Percentiles rank a stretch among this genome's conserved stretches.
Evolutionary conservation across 1,140 invertebrate genomes (phyloP).

Genomic region (Cherax destructor): DNA sequence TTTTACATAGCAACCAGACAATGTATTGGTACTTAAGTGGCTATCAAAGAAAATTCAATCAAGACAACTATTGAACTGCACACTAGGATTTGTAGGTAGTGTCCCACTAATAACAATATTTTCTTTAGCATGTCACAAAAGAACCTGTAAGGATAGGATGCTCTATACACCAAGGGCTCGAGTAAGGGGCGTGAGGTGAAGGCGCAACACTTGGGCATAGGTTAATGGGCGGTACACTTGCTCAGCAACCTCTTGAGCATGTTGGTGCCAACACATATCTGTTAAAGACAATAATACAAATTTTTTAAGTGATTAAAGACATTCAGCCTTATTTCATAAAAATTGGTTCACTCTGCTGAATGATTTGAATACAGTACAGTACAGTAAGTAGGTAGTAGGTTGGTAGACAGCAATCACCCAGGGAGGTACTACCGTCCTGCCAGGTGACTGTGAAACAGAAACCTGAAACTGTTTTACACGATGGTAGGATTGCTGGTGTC

Average conservation of each 20-base stretch:
- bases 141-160: neutral
- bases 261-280: constrained; percentile 52
- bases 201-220: constrained; percentile 61
- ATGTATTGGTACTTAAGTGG: constrained; percentile 1
- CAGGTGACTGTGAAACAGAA: too few species aligned
- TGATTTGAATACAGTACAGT: too few species aligned
- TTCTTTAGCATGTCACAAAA: neutral
- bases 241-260: constrained; percentile 48
- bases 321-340: neutral
- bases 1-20: neutral
- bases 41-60: neutral
- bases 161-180: constrained; percentile 56
- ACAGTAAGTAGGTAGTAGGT: too few species aligned
- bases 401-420: too few species aligned
- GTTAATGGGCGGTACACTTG: constrained; percentile 57
- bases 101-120: too few species aligned
- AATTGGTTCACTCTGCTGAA: too few species aligned
- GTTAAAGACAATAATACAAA: neutral
- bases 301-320: too few species aligned
- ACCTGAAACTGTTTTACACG: too few species aligned
- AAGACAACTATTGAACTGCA: neutral
- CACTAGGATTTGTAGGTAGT: neutral
- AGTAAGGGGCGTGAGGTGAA: constrained; percentile 64
- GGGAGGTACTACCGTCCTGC: too few species aligned
- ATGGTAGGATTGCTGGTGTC: too few species aligned